Conservation (phyloP, 2,888 invertebrate species). For the Parapristionchus giblindavisi region DNA sequence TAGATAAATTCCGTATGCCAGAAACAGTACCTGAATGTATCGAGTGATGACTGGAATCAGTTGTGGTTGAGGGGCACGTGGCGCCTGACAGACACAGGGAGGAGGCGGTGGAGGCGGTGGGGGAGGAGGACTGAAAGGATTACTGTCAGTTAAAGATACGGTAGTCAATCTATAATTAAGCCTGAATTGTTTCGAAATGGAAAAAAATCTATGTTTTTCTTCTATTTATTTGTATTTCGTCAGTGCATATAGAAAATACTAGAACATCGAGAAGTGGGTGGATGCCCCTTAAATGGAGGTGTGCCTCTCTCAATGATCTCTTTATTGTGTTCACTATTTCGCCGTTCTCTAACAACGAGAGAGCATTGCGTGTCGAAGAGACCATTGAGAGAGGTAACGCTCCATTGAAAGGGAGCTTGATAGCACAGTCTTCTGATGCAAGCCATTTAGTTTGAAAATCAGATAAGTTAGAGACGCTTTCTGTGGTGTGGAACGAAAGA, state of each 20-base stretch:
- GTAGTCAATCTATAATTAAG: neutral
- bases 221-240: too few relatives aligned
- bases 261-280: too few relatives aligned
- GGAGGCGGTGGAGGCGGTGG: slow-evolving; percentile 33
- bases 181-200: too few relatives aligned
- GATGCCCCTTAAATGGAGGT: too few relatives aligned
- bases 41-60: slow-evolving; percentile 33
- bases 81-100: slow-evolving; percentile 6
- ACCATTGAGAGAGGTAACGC: too few relatives aligned
- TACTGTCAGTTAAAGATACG: neutral
- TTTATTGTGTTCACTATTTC: neutral
- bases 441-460: neutral
- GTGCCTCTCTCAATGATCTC: too few relatives aligned
- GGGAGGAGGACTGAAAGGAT: slow-evolving; percentile 25
- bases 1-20: too few relatives aligned
- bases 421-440: too few relatives aligned
- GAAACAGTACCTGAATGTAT: slow-evolving; percentile 34
- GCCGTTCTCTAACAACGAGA: neutral
- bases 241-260: too few relatives aligned
- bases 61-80: slow-evolving; percentile 15
- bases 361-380: too few relatives aligned
- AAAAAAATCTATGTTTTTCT: too few relatives aligned
- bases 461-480: neutral
- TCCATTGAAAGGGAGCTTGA: too few relatives aligned
- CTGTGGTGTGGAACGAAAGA: neutral